Conservation (phyloP, 2,888 invertebrate species). For the Atrina japonica region DNA sequence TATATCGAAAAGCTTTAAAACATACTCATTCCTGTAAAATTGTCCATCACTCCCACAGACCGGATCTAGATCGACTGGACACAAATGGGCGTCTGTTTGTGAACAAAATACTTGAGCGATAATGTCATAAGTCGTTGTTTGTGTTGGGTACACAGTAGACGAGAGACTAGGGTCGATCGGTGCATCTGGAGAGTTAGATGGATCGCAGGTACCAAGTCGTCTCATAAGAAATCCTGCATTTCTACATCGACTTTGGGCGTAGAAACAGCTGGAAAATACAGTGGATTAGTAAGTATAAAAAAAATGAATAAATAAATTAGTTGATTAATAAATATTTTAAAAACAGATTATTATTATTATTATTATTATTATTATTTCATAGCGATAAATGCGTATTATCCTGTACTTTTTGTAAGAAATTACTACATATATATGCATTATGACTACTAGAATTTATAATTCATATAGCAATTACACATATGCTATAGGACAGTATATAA, state of each 20-base stretch:
- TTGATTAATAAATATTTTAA: conserved; percentile 2
- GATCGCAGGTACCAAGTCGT: background rate
- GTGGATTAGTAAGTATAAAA: no score
- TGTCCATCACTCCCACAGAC: conserved; percentile 8
- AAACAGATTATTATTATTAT: no score
- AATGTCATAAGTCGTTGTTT: background rate
- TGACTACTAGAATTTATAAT: no score
- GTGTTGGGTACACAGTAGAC: background rate
- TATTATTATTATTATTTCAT: no score
- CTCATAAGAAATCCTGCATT: background rate
- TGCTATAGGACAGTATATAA: no score
- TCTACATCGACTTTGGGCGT: conserved; percentile 17
- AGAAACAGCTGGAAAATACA: conserved; percentile 20
- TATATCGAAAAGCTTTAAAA: no score
- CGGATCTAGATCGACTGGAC: background rate
- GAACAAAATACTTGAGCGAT: conserved; percentile 13
- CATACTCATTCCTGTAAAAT: conserved; percentile 15
- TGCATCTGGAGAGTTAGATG: background rate
- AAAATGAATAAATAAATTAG: no score
- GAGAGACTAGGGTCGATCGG: background rate
- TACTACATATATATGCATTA: no score
- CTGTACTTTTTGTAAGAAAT: no score
- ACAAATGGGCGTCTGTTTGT: background rate
- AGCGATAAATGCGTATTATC: no score
- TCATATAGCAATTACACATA: no score